phyloP scores from a whole-genome alignment of 2,797 vertebrate species.

The Oophaga sylvatica region DNA sequence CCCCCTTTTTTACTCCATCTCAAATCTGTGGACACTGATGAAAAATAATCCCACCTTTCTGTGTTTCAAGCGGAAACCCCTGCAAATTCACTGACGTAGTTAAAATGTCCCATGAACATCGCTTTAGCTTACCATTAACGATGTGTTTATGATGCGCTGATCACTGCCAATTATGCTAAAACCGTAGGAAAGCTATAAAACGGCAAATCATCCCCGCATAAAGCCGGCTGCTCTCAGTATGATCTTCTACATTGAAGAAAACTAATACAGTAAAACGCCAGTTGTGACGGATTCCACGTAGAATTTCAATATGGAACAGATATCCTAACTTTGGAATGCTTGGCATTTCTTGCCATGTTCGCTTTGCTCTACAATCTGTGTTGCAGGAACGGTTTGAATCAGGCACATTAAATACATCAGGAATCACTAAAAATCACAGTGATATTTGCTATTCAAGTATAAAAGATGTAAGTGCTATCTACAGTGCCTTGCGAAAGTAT shows the following conservation, averaged over 20 bases:
- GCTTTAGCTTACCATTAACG: background rate
- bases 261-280: slow-evolving; percentile 20
- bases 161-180: background rate
- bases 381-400: background rate
- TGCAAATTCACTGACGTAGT: no score
- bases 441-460: background rate
- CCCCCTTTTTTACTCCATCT: no score
- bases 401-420: background rate
- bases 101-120: no score
- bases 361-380: background rate
- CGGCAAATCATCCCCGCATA: background rate
- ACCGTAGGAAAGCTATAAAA: background rate
- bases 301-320: background rate
- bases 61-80: no score
- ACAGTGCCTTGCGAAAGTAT: no score
- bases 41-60: no score
- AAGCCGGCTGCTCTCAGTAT: background rate
- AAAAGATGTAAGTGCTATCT: background rate
- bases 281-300: background rate
- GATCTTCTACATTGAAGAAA: background rate
- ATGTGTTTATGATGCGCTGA: background rate
- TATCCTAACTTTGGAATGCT: background rate
- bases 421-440: background rate
- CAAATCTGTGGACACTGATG: no score
- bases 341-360: slow-evolving; percentile 4